These are phyloP conservation scores for Drosophila rhopaloa DNA, from an alignment of 1,140 invertebrate genomes.

Conservation along the genomic window DNA sequence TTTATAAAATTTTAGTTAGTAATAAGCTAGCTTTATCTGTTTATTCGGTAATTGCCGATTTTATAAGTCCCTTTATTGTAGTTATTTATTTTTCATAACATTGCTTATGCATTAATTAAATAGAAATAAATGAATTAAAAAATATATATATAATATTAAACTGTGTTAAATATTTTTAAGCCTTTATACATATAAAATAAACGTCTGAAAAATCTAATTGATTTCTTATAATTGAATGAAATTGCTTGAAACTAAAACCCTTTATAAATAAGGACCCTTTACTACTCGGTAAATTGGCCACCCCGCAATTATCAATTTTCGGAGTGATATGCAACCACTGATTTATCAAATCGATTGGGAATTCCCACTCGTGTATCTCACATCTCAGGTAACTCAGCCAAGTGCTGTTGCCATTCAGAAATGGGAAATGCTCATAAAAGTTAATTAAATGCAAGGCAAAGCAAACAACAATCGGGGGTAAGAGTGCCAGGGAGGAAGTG, in stretches of 20 bases:
- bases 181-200: too few species aligned
- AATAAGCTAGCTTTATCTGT: too few species aligned
- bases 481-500: constrained; percentile 11
- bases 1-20: too few species aligned
- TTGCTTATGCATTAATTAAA: too few species aligned
- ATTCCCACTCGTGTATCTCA: constrained; percentile 30
- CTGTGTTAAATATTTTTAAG: too few species aligned
- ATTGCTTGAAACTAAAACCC: constrained; percentile 9
- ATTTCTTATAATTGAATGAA: neutral
- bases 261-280: neutral
- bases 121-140: too few species aligned
- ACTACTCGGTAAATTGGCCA: constrained; percentile 9
- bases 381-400: constrained; percentile 24
- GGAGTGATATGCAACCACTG: constrained; percentile 17
- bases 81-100: too few species aligned
- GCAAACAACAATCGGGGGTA: constrained; percentile 41
- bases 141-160: too few species aligned
- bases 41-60: too few species aligned
- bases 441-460: constrained; percentile 77
- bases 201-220: too few species aligned
- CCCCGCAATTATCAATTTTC: constrained; percentile 5
- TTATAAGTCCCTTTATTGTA: too few species aligned
- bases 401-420: constrained; percentile 30
- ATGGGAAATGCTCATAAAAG: constrained; percentile 72
- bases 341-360: constrained; percentile 30